Base-by-base conservation (phyloP, 2,113 vertebrate species). In the Epinephelus fuscoguttatus region DNA sequence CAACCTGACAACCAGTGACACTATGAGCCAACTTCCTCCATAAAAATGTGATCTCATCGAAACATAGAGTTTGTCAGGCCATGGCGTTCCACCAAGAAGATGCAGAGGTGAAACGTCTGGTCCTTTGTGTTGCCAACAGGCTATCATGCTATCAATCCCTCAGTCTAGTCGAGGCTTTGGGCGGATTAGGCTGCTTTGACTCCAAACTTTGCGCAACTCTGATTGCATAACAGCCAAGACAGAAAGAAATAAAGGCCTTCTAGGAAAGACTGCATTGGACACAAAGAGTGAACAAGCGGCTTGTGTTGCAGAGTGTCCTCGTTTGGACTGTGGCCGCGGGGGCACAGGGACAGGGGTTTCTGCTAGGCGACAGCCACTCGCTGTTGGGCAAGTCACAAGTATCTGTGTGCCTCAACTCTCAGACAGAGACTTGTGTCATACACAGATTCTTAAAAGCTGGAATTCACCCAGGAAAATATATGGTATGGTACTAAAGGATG, bases 121-220 rank as follows among this genome's bases (percentile, higher is more conserved):
- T 40, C 27, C 9, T 87, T 84, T 91, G 92, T 93, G 75, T 87
- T 92, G 92, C 86, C 87, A 93, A 91, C 90, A 91, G 47, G 60
- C 74, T 42, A 84, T 56, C 18, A 17, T 19, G 53, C 75, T 87
- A 85, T 89, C 88, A 88, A 33, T 84, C 63, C 70, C 70, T 18
- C 57, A 42, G 84, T 88, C 88, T 82, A 75, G 80, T 68, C 78
- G 6, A 49, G 70, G 70, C 86, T 92, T 86, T 82, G 71, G 66
- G 56, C 37, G 40, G 89, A 93, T 95, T 93, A 91, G 27, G 49
- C 55, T 88, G 93, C 90, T 92, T 91, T 91, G 90, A 91, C 79
- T 93, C 71, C 82, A 91, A 92, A 92, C 90, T 74, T 88, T 80
- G 72, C 72, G 73, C 74, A 74, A 78, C 25, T 82, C 59, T 15